Conservation (phyloP, 2,113 vertebrate species). For the Gymnarchus niloticus region DNA sequence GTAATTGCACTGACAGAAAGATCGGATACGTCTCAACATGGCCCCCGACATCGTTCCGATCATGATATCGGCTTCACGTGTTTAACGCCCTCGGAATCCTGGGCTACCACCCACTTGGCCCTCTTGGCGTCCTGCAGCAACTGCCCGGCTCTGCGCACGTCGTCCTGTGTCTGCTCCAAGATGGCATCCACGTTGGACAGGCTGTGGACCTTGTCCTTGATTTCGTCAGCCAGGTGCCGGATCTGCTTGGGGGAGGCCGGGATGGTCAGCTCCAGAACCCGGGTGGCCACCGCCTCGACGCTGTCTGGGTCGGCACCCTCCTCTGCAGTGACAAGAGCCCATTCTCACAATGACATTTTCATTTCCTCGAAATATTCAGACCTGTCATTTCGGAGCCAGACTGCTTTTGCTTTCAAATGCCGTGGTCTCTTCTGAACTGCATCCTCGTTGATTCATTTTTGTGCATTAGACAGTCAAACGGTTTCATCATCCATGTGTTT, state of each 20-base stretch:
- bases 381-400: too few species aligned
- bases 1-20: not conserved
- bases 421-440: too few species aligned
- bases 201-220: slow-evolving; percentile 81
- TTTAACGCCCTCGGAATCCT: too few species aligned
- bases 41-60: not conserved
- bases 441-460: not conserved
- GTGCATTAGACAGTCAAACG: not conserved
- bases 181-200: slow-evolving; percentile 88
- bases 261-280: slow-evolving; percentile 85
- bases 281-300: slow-evolving; percentile 83
- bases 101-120: slow-evolving; percentile 67
- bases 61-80: not conserved
- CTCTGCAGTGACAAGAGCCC: slow-evolving; percentile 60
- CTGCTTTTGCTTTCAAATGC: too few species aligned
- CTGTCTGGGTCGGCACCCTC: slow-evolving; percentile 93
- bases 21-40: not conserved
- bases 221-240: slow-evolving; percentile 76
- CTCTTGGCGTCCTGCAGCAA: slow-evolving; percentile 80
- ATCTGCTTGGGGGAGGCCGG: slow-evolving; percentile 86
- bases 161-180: slow-evolving; percentile 74
- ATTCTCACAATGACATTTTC: not conserved
- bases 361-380: not conserved
- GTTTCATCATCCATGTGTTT: not conserved
- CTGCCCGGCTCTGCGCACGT: slow-evolving; percentile 75